Evolutionary conservation across 2,888 invertebrate species (phyloP).

Genomic region (Euzophera pinguis): DNA sequence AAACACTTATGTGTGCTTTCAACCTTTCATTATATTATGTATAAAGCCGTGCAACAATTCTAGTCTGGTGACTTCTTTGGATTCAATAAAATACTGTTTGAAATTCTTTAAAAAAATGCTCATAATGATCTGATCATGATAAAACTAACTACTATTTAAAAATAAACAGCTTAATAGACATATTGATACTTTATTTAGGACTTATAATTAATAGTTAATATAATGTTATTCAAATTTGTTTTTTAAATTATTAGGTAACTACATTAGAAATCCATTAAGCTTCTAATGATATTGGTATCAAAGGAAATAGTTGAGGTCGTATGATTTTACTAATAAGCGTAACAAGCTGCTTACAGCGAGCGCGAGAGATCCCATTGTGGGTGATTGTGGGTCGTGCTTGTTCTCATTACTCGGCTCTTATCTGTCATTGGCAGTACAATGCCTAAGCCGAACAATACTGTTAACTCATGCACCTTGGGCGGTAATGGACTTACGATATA

Average conservation of each 20-base stretch:
- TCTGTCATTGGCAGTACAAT: constrained; percentile 73
- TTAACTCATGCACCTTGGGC: constrained; percentile 47
- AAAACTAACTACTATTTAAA: no score
- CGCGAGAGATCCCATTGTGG: constrained; percentile 52
- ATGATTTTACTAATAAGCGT: constrained; percentile 28
- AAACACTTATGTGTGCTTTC: constrained; percentile 19
- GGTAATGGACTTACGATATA: constrained; percentile 32
- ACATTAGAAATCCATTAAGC: no score
- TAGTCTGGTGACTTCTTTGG: constrained; percentile 4
- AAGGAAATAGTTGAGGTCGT: no score
- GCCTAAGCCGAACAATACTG: constrained; percentile 55
- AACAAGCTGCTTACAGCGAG: constrained; percentile 31
- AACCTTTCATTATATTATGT: constrained; percentile 7
- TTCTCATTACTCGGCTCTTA: constrained; percentile 63
- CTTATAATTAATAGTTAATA: no score
- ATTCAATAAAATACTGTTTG: not conserved
- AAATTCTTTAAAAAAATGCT: no score
- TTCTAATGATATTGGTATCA: no score
- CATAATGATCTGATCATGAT: no score
- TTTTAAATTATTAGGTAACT: no score
- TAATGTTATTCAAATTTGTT: no score
- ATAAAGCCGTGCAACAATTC: not conserved
- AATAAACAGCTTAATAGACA: no score
- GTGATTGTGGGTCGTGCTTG: constrained; percentile 50
- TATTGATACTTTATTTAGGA: no score